Percentiles rank a stretch among this genome's conserved stretches.
phyloP scores from a whole-genome alignment of 2,888 invertebrate genomes.

The Cephus runcator region DNA sequence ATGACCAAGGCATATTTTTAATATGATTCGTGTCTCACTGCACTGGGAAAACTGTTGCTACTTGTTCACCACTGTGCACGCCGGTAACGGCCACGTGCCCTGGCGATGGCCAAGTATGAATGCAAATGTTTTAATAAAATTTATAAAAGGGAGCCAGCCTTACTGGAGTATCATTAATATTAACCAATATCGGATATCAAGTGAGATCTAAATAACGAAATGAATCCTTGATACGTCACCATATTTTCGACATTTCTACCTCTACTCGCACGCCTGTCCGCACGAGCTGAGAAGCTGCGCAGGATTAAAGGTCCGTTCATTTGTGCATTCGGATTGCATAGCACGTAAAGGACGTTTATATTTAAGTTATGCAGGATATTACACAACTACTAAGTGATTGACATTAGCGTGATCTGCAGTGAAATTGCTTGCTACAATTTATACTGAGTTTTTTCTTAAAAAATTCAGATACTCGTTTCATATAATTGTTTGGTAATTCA shows the following conservation, averaged over 20 bases:
- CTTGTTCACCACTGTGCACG: not conserved
- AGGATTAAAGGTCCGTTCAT: not conserved
- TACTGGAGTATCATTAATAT: not conserved
- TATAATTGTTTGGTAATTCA: not conserved
- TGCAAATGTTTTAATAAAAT: not conserved
- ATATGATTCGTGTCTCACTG: not conserved
- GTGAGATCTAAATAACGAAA: not conserved
- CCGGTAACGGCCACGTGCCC: not conserved
- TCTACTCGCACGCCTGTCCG: not conserved
- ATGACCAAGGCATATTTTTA: not conserved
- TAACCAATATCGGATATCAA: not conserved
- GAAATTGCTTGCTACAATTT: not conserved
- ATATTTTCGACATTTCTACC: not conserved
- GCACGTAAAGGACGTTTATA: not conserved
- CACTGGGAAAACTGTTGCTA: not conserved
- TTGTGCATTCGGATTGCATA: not conserved
- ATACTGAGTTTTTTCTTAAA: not conserved
- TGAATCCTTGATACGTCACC: not conserved
- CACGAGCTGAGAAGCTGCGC: not conserved
- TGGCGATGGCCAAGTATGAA: not conserved
- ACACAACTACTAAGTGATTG: not conserved
- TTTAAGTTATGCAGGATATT: not conserved
- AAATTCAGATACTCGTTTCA: not conserved
- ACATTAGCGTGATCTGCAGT: not conserved
- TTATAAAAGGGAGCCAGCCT: not conserved